Evolutionary conservation across 2,797 vertebrate species (phyloP), one percentile per base, ranked within the genome.

Genomic region (Danio choprae): DNA sequence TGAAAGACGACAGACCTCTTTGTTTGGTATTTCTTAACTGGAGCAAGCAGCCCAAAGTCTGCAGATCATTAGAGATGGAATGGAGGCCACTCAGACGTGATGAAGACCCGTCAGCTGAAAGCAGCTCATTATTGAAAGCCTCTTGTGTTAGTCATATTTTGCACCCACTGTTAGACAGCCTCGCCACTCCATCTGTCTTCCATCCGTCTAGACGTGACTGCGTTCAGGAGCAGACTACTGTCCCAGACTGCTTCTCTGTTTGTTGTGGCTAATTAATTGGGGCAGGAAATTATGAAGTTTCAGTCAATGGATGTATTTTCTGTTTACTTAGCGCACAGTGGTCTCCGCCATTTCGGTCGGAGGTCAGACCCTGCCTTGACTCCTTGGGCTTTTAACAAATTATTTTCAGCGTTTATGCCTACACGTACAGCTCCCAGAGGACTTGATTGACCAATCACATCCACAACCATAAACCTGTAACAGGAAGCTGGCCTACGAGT

Each of bases 51-150:
- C 44, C 55, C 71, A 56, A 59, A 59, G 69, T n/a, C 65, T 83
- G 58, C 79, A 50, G 75, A 67, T 77, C 76, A 85, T 82, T 84
- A 83, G 48, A 81, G 44, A 1, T 3, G 4, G 12, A 79, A 60
- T 40, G 29, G 69, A 59, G 50, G 62, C 64, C 75, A 22, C 20
- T 62, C 13, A 63, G 69, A 80, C n/a, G 64, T 74, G 67, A 77
- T 79, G 50, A 81, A 68, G 70, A 50, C 18, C 18, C 16, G 22
- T 68, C 13, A 62, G 22, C 67, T 79, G 72, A 70, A 58, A 59
- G 80, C 79, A 56, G 46, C 85, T 87, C 86, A 81, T 86, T 88
- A 68, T 48, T 69, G 48, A 20, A 84, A 80, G 85, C 85, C 85
- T 5, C 29, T 20, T 69, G n/a, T 81, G 50, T 72, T 60, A 74